Conservation (phyloP, 2,113 vertebrate species). For the Malurus elegans region DNA sequence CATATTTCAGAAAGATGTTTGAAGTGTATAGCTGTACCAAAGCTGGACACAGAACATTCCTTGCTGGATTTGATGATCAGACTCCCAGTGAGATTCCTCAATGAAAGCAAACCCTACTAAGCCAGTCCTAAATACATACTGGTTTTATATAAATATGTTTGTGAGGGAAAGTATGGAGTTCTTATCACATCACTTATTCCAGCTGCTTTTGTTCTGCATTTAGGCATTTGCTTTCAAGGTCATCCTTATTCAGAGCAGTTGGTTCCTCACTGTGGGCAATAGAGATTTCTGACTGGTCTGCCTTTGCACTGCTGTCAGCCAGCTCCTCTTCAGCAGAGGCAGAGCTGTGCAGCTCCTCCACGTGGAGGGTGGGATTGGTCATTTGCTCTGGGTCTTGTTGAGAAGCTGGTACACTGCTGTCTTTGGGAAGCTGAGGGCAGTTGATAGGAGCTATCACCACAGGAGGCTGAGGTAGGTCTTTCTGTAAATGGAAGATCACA, state of each 20-base stretch:
- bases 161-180: background rate
- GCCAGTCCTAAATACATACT: conserved; percentile 41
- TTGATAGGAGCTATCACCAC: conserved; percentile 75
- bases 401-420: background rate
- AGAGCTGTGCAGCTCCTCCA: background rate
- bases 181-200: conserved; percentile 43
- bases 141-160: background rate
- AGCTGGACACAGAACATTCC: conserved; percentile 22
- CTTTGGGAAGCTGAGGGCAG: conserved; percentile 23
- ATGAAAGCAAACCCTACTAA: background rate
- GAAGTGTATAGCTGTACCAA: background rate
- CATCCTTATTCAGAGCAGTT: background rate
- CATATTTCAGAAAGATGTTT: conserved; percentile 55
- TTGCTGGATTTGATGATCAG: conserved; percentile 4
- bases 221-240: conserved; percentile 1
- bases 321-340: background rate
- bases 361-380: conserved; percentile 41
- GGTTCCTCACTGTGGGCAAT: background rate
- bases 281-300: background rate
- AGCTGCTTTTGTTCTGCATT: conserved; percentile 32
- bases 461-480: conserved; percentile 81
- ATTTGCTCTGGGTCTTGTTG: background rate
- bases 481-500: conserved; percentile 59
- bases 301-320: background rate
- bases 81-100: conserved; percentile 1